phyloP scores from a whole-genome alignment of 2,113 vertebrate species.

The Aegithalos caudatus region DNA sequence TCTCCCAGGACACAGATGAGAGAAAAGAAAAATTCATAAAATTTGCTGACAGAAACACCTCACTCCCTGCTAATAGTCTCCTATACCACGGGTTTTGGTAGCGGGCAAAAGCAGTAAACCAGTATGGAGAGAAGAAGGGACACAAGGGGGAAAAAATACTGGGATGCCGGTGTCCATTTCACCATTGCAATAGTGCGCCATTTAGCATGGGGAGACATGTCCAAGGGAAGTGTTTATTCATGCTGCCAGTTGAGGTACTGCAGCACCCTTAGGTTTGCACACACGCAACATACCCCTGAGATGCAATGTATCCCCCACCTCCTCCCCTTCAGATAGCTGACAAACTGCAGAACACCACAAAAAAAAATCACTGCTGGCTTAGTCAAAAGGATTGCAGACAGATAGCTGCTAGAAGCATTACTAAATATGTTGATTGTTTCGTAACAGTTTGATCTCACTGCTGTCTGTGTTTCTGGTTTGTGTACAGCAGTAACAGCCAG shows the following conservation, averaged over 20 bases:
- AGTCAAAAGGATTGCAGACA: background rate
- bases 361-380: background rate
- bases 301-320: background rate
- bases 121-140: background rate
- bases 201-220: background rate
- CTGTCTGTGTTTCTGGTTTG: background rate
- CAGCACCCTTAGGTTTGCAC: background rate
- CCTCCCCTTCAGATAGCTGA: background rate
- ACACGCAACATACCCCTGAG: background rate
- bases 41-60: background rate
- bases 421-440: background rate
- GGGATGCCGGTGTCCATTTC: background rate
- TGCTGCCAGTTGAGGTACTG: background rate
- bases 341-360: background rate
- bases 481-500: background rate
- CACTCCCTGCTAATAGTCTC: background rate
- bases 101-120: background rate
- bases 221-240: background rate
- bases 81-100: background rate
- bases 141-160: fast-evolving
- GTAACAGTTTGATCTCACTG: background rate
- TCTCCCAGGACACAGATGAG: background rate
- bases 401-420: background rate
- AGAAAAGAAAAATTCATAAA: background rate
- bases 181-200: background rate